These are phyloP conservation scores for Oscarella lobularis DNA, from an alignment of 37 sponge, comb jelly and placozoan genomes.

Conservation along the genomic window DNA sequence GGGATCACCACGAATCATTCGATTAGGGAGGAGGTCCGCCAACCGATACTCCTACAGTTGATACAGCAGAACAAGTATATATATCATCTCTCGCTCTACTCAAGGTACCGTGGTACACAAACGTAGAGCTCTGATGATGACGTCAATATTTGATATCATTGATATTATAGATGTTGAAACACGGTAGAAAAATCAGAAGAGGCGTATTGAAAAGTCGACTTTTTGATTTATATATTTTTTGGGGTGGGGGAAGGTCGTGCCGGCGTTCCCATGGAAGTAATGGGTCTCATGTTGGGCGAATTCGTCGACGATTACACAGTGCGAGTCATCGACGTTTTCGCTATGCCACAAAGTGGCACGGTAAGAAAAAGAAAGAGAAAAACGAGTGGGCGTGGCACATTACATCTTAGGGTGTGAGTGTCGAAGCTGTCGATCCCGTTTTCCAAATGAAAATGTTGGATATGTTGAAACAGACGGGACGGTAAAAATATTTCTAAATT, in stretches of 20 bases:
- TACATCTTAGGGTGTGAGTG: conserved; percentile 75
- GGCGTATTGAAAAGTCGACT: too few relatives aligned
- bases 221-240: too few relatives aligned
- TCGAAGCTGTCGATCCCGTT: conserved; percentile 99
- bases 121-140: too few relatives aligned
- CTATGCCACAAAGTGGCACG: conserved; percentile 99
- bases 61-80: conserved; percentile 97
- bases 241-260: conserved; percentile 73
- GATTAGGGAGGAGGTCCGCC: too few relatives aligned
- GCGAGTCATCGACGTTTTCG: conserved; percentile 96
- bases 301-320: conserved; percentile 99
- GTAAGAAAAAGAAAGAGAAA: conserved; percentile 14
- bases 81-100: conserved; percentile 96
- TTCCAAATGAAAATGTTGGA: conserved; percentile 99
- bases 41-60: conserved; percentile 27
- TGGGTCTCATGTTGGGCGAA: conserved; percentile 99
- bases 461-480: conserved; percentile 97
- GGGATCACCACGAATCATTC: too few relatives aligned
- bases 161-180: conserved; percentile 21
- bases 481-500: not conserved
- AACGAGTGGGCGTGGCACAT: not conserved
- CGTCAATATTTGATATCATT: conserved; percentile 1
- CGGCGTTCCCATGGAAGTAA: conserved; percentile 99
- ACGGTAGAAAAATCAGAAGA: conserved; percentile 9
- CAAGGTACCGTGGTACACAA: conserved; percentile 60